A percentile compares a stretch with the other conserved stretches of the same genome.
Evolutionary conservation across 1,140 invertebrate species (phyloP).

Genomic region (Cheumatopsyche charites): DNA sequence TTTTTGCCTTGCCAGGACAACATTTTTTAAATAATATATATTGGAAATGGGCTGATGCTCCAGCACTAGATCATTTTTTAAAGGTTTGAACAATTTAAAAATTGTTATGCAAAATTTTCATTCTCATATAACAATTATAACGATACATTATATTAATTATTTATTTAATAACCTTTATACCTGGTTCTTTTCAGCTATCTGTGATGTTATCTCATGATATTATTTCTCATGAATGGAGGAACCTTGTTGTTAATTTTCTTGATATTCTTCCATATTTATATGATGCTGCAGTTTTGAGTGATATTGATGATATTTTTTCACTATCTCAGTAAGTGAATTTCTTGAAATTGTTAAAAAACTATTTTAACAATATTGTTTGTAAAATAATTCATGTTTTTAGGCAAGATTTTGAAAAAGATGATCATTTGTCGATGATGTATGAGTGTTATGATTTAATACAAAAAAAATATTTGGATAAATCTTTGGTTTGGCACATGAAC

Average conservation of each 20-base stretch:
- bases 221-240: slow-evolving; percentile 21
- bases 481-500: not conserved
- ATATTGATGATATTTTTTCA: not conserved
- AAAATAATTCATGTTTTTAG: slow-evolving; percentile 19
- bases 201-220: slow-evolving; percentile 10
- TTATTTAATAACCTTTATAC: no score
- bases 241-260: slow-evolving; percentile 11
- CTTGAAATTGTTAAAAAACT: not conserved
- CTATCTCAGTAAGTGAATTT: slow-evolving; percentile 12
- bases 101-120: no score
- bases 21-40: slow-evolving; percentile 27
- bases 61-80: slow-evolving; percentile 22
- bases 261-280: slow-evolving; percentile 31
- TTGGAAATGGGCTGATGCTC: slow-evolving; percentile 7
- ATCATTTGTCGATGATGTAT: slow-evolving; percentile 16
- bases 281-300: slow-evolving; percentile 19
- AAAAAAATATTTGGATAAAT: slow-evolving; percentile 20
- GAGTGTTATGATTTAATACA: slow-evolving; percentile 8
- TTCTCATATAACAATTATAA: no score
- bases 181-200: slow-evolving; percentile 29
- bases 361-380: no score
- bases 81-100: slow-evolving; percentile 9
- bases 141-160: no score
- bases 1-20: slow-evolving; percentile 7
- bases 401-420: slow-evolving; percentile 21